These are phyloP conservation scores for Galeopterus variegatus DNA, from an alignment of 2,113 vertebrate species.

Conservation along the genomic window DNA sequence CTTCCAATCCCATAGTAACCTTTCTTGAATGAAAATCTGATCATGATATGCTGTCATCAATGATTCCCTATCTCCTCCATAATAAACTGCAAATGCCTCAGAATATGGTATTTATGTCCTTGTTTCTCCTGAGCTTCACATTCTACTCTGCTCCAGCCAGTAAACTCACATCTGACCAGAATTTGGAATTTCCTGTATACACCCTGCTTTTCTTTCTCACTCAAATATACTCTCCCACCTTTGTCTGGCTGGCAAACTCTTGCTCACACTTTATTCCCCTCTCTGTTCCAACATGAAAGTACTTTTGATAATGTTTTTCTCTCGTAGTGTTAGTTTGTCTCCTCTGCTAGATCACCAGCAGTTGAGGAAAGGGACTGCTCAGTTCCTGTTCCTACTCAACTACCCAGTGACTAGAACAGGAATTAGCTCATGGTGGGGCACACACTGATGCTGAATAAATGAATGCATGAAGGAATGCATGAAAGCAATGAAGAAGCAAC, in stretches of 20 bases:
- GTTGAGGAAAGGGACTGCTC: not conserved
- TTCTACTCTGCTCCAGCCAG: not conserved
- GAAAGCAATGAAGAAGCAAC: not conserved
- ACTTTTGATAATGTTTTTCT: not conserved
- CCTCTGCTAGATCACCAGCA: not conserved
- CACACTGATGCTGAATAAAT: not conserved
- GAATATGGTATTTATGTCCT: not conserved
- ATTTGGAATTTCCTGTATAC: constrained; percentile 13
- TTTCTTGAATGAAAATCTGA: not conserved
- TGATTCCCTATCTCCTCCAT: not conserved
- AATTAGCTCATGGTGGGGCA: not conserved
- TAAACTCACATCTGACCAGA: not conserved
- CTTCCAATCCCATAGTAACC: not conserved
- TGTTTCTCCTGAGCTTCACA: not conserved
- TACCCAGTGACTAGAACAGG: not conserved
- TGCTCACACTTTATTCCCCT: not conserved
- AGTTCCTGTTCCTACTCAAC: not conserved
- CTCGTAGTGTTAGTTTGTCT: not conserved
- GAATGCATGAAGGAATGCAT: too few species aligned
- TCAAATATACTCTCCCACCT: not conserved
- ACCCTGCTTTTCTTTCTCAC: not conserved
- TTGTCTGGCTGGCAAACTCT: not conserved
- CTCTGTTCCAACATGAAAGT: not conserved
- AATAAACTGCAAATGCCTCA: not conserved
- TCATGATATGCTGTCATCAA: not conserved